These are phyloP conservation scores for Zootermopsis nevadensis DNA, from an alignment of 2,888 invertebrate genomes.

Conservation along the genomic window DNA sequence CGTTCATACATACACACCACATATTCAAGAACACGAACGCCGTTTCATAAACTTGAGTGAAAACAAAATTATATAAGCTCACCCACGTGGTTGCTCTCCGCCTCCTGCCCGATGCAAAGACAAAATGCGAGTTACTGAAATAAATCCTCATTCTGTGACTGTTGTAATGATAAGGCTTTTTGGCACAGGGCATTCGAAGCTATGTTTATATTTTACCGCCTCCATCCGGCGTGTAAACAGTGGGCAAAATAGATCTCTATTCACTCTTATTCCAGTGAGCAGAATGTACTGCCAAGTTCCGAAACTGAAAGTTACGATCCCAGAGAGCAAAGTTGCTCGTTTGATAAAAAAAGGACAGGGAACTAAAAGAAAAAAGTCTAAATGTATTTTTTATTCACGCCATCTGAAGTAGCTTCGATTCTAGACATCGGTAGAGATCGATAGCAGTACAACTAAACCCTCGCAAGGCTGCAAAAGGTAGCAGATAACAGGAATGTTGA, in stretches of 20 bases:
- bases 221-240: background rate
- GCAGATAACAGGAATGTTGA: background rate
- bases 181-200: background rate
- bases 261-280: background rate
- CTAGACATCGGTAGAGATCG: slow-evolving; percentile 47
- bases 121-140: background rate
- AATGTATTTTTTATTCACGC: slow-evolving; percentile 31
- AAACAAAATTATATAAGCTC: too few species aligned
- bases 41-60: too few species aligned
- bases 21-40: too few species aligned
- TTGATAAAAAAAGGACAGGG: background rate
- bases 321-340: slow-evolving; percentile 6
- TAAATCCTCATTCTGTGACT: background rate
- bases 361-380: background rate
- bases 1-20: too few species aligned
- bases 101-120: background rate
- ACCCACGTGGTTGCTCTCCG: too few species aligned
- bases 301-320: background rate
- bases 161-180: background rate
- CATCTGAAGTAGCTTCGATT: slow-evolving; percentile 28
- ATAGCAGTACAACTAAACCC: slow-evolving; percentile 18
- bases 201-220: background rate
- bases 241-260: background rate
- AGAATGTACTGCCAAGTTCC: background rate
- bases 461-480: background rate